A percentile compares a stretch with the other conserved stretches of the same genome.
phyloP scores from a whole-genome alignment of 2,888 invertebrate genomes.

The Phalera bucephala region DNA sequence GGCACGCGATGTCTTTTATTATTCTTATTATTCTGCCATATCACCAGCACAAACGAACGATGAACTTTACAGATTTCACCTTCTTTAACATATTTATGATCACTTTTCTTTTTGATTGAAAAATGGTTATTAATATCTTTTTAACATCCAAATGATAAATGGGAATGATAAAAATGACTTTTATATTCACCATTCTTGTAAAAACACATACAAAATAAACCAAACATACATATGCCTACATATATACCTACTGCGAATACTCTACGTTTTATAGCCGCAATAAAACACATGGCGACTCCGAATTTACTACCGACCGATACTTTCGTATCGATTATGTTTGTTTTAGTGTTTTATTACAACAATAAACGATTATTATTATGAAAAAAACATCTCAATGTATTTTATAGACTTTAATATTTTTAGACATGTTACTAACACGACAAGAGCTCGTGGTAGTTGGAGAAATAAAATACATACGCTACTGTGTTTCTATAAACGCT shows the following conservation, averaged over 20 bases:
- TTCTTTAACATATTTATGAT: conserved; percentile 30
- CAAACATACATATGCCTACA: conserved; percentile 1
- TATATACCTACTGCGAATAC: conserved; percentile 8
- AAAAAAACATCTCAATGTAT: background rate
- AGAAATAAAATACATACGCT: background rate
- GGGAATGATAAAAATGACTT: no score
- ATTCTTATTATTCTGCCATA: conserved; percentile 39
- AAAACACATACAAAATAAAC: conserved; percentile 2
- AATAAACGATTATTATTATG: conserved; percentile 23
- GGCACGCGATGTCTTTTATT: conserved; percentile 48
- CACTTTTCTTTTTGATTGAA: conserved; percentile 5
- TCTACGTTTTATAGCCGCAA: conserved; percentile 40
- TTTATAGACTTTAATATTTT: background rate
- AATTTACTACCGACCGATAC: conserved; percentile 42
- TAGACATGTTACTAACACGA: background rate
- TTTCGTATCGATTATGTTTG: conserved; percentile 36
- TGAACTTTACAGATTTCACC: conserved; percentile 57
- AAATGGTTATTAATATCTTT: no score
- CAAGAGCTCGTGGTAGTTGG: background rate
- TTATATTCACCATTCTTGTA: background rate
- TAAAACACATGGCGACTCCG: conserved; percentile 46
- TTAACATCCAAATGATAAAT: no score
- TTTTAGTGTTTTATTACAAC: conserved; percentile 35
- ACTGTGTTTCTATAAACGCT: no score
- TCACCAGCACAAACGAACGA: conserved; percentile 46